Evolutionary conservation across 2,797 vertebrate species (phyloP), one percentile per base, ranked within the genome.

Genomic region (Aldrovandia affinis): DNA sequence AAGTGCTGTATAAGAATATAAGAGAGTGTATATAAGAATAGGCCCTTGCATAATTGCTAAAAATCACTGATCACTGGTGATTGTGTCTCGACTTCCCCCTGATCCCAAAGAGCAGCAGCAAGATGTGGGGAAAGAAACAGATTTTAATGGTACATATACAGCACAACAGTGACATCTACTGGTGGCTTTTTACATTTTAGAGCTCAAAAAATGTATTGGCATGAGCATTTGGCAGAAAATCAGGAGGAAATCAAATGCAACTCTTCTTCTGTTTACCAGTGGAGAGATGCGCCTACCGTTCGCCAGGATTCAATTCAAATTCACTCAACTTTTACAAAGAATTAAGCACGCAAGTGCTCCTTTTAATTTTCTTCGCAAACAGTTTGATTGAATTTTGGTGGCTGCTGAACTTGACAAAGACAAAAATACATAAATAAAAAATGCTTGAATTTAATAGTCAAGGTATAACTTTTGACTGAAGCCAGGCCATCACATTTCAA

Each of bases 141-240:
- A 10, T 25, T 39, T 44, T 47, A 28, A 30, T n/a, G n/a, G 28
- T 18, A 5, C 50, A 28, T 52, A 79, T n/a, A 79, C 50, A 33
- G 78, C 30, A 55, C 42, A 79, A 79, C 78, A 79, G 78, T 7
- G 78, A 79, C 54, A 81, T 44, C 57, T 81, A 39, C 30, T 81
- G 80, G 54, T 33, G 39, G 8, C 15, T 1, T 0, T 18, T n/a
- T 47, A 44, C 15, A 39, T 22, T 7, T 44, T 7, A 73, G 33
- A 73, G 15, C 39, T 44, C 73, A 44, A 77, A 77, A 47, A 63
- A 63, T 36, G 15, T 10, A 70, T 70, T 2, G 9, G 33, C 12
- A 70, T 36, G 28, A 63, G 7, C 18, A 9, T 70, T 36, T 15
- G 28, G 36, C 15, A 36, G 30, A 36, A 70, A 70, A 70, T 9